phyloP scores from a whole-genome alignment of 2,797 vertebrate genomes.

The Cuniculus paca region DNA sequence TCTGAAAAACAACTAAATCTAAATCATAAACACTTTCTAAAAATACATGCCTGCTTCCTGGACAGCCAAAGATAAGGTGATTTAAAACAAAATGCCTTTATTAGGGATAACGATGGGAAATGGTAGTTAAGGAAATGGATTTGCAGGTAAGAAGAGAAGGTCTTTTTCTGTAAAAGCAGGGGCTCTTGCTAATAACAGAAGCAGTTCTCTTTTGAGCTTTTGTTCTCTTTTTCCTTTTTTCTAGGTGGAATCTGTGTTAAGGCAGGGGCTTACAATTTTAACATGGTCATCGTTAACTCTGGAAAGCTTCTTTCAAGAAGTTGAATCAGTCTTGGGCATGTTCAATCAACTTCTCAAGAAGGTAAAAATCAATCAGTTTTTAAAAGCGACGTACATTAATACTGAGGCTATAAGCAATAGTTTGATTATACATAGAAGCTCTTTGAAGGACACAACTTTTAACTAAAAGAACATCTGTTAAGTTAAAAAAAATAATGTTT shows the following conservation, averaged over 20 bases:
- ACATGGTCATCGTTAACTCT: slow-evolving; percentile 93
- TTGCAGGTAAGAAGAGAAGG: slow-evolving; percentile 39
- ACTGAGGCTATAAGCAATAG: background rate
- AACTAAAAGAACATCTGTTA: slow-evolving; percentile 33
- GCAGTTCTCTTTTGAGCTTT: slow-evolving; percentile 6
- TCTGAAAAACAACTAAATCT: slow-evolving; percentile 68
- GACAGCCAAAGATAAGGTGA: slow-evolving; percentile 45
- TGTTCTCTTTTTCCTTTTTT: slow-evolving; percentile 52
- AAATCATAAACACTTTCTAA: slow-evolving; percentile 48
- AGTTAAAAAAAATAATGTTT: background rate
- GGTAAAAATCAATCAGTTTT: slow-evolving; percentile 83
- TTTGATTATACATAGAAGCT: background rate
- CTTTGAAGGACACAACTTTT: slow-evolving; percentile 4
- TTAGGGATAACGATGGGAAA: background rate
- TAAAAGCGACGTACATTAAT: background rate
- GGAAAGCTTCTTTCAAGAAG: slow-evolving; percentile 91
- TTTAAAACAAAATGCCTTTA: slow-evolving; percentile 61
- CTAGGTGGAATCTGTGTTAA: slow-evolving; percentile 90
- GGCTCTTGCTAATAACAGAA: background rate
- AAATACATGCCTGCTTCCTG: slow-evolving; percentile 48
- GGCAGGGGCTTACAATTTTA: slow-evolving; percentile 89
- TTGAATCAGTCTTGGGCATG: slow-evolving; percentile 88
- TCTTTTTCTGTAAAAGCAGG: background rate
- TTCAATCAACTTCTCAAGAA: slow-evolving; percentile 90
- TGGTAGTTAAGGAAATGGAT: slow-evolving; percentile 34